Conservation (phyloP, 2,113 vertebrate species). For the Pangasianodon gigas region DNA sequence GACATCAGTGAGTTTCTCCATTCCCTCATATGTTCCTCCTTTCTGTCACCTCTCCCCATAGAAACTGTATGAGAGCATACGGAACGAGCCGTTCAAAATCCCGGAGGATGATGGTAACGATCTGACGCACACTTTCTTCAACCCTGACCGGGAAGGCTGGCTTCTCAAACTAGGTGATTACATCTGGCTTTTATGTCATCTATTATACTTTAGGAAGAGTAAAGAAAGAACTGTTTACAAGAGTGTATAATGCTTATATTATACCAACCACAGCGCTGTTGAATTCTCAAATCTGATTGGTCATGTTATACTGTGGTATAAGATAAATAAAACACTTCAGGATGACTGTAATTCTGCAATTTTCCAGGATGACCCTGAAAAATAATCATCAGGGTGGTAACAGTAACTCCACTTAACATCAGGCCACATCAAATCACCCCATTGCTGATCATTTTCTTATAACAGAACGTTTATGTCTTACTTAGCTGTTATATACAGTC, state of each 20-base stretch:
- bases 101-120: conserved; percentile 93
- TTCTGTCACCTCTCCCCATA: conserved; percentile 47
- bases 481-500: background rate
- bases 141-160: conserved; percentile 93
- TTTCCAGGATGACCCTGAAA: background rate
- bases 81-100: conserved; percentile 91
- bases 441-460: background rate
- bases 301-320: background rate
- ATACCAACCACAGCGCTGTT: background rate
- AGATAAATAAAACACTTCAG: background rate
- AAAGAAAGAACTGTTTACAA: background rate
- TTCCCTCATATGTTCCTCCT: background rate
- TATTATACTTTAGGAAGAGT: background rate
- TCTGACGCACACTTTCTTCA: conserved; percentile 96
- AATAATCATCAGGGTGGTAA: background rate
- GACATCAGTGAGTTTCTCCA: background rate
- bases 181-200: background rate
- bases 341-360: background rate
- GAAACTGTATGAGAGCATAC: conserved; percentile 93
- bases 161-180: conserved; percentile 89
- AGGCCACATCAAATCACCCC: background rate
- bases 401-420: background rate
- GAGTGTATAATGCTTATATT: background rate
- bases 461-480: background rate
- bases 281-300: background rate